Percentiles rank a stretch among this genome's conserved stretches.
Evolutionary conservation across 2,113 vertebrate genomes (phyloP).

Genomic region (Halichoeres trimaculatus): DNA sequence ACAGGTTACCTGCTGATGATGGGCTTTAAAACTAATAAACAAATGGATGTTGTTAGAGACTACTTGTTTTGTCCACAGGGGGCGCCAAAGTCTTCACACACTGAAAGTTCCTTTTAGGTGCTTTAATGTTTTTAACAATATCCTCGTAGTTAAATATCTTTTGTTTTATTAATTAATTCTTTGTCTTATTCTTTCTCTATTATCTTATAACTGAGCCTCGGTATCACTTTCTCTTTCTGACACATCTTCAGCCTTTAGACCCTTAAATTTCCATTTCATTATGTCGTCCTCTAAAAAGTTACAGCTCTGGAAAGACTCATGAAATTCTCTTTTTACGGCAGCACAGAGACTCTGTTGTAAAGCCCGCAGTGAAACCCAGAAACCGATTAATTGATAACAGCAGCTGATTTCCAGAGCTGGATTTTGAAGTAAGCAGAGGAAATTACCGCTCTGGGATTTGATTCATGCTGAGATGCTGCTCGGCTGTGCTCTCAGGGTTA

Average conservation of each 20-base stretch:
- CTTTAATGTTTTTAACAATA: too few species aligned
- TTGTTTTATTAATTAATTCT: too few species aligned
- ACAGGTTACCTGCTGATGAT: too few species aligned
- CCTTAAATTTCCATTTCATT: background rate
- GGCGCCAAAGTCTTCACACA: too few species aligned
- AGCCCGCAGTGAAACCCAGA: background rate
- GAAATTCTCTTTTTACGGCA: conserved; percentile 2
- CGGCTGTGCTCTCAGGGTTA: conserved; percentile 11
- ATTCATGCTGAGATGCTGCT: background rate
- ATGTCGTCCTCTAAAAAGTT: background rate
- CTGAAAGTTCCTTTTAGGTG: too few species aligned
- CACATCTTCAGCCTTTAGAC: conserved; percentile 9
- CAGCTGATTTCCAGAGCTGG: conserved; percentile 39
- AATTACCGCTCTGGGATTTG: conserved; percentile 1
- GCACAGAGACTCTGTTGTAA: conserved; percentile 17
- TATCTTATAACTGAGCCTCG: too few species aligned
- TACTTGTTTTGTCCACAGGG: too few species aligned
- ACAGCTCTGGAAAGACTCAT: background rate
- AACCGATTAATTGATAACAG: background rate
- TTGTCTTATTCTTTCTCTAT: too few species aligned
- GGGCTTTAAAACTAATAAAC: too few species aligned
- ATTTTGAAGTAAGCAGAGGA: conserved; percentile 5
- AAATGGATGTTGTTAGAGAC: too few species aligned
- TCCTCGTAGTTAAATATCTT: too few species aligned
- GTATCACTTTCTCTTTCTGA: too few species aligned